Evolutionary conservation across 53 echinoderm and acorn worm genomes (phyloP).

Genomic region (Arbacia lixula): DNA sequence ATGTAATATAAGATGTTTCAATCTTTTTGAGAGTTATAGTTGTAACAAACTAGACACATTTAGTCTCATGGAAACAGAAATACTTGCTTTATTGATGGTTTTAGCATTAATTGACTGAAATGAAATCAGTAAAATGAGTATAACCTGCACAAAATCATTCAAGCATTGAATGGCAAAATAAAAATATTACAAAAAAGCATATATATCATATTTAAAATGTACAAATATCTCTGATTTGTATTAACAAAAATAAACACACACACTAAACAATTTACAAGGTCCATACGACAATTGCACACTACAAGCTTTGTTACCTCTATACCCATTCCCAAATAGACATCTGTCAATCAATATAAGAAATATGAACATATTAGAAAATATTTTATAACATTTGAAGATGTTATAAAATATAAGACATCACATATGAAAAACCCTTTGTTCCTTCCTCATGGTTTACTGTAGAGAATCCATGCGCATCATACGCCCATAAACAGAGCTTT

Average conservation of each 20-base stretch:
- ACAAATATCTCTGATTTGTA: constrained; percentile 48
- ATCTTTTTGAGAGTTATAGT: too few relatives aligned
- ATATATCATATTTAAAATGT: constrained; percentile 6
- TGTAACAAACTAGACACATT: too few relatives aligned
- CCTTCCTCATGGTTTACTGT: neutral
- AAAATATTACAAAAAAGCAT: neutral
- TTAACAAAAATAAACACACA: constrained; percentile 17
- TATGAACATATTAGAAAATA: neutral
- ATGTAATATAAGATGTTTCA: too few relatives aligned
- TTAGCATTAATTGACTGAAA: too few relatives aligned
- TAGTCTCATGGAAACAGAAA: too few relatives aligned
- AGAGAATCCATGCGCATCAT: neutral
- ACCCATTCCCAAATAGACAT: constrained; percentile 31
- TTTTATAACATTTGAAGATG: too few relatives aligned
- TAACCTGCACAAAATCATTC: neutral
- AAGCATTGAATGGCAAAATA: neutral
- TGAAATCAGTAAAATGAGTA: too few relatives aligned
- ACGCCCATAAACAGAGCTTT: too few relatives aligned
- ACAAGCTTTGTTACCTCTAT: constrained; percentile 7
- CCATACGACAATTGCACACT: constrained; percentile 32
- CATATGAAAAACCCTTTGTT: constrained; percentile 8
- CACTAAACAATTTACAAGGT: constrained; percentile 24
- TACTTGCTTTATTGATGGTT: too few relatives aligned
- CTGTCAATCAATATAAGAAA: constrained; percentile 10
- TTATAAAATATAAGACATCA: neutral